Percentiles rank a stretch among this genome's conserved stretches.
Conservation (phyloP, 2,113 vertebrate genomes). For the Callithrix jacchus region DNA sequence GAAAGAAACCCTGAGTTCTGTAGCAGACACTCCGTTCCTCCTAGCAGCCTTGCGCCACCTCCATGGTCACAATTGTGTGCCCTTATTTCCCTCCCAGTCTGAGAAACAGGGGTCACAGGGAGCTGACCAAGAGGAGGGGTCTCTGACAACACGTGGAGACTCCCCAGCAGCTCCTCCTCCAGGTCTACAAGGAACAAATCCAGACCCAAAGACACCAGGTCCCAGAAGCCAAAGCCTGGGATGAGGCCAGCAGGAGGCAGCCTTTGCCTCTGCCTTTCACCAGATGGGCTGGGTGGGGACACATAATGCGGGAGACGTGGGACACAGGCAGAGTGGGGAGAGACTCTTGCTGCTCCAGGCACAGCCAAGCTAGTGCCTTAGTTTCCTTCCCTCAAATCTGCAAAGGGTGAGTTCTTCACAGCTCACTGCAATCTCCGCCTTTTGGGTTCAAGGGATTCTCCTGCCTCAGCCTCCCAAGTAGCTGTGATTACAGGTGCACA, state of each 20-base stretch:
- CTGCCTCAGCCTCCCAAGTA: no score
- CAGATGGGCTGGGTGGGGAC: background rate
- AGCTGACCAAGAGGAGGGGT: background rate
- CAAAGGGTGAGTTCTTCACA: no score
- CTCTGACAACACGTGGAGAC: background rate
- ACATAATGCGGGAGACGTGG: fast-evolving
- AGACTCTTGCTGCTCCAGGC: background rate
- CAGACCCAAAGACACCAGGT: background rate
- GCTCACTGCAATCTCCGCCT: no score
- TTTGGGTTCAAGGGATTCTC: no score
- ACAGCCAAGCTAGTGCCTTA: background rate
- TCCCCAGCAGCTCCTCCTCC: background rate
- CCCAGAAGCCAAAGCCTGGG: background rate
- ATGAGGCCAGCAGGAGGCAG: background rate
- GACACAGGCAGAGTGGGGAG: background rate
- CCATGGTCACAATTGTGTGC: background rate
- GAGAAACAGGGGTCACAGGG: background rate
- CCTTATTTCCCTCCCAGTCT: background rate
- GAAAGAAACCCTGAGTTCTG: no score
- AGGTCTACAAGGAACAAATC: background rate
- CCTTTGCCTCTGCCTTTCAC: background rate
- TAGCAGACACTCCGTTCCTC: no score
- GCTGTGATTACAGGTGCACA: no score
- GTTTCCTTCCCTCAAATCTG: background rate
- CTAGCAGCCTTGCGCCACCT: background rate